Base-by-base conservation (phyloP, 1,140 invertebrate species). In the Zaprionus lachaisei region DNA sequence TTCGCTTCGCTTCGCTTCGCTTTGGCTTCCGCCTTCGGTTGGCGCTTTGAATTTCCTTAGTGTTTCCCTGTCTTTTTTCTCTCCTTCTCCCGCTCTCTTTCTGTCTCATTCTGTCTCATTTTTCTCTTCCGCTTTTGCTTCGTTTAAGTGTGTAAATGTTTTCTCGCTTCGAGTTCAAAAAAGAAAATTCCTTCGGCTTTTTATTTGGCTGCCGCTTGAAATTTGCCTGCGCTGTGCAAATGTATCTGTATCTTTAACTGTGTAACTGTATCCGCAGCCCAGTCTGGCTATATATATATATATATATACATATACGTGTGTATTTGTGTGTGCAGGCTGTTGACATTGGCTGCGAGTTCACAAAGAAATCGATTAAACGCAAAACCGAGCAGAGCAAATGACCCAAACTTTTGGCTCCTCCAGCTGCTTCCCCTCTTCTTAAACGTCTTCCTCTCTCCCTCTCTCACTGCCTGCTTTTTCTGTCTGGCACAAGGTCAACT, bases 301-400 rank as follows among this genome's bases (percentile, higher is more conserved):
- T 58, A n/a, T 44, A 24, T 51, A n/a, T n/a, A n/a, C n/a, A n/a
- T n/a, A 12, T 54, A 6, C 58, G 57, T 56, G 11, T 44, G 11
- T n/a, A 20, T 62, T 22, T 69, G 4, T 41, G 11, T 66, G 20
- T 66, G 41, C 37, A 74, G 77, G 67, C 77, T 79, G 77, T 79
- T 79, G 77, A 79, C 77, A 79, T 79, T 79, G 77, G 72, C 66
- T 79, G 62, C 72, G 61, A 76, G 73, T 76, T 76, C 71, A 75
- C 72, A 75, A 79, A 71, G 54, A 71, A 79, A 79, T 76, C 77
- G 77, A 79, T 79, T 79, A 79, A 79, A 71, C 73, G 61, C 49
- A 65, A 76, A 67, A 67, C 56, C 60, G 38, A 41, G 38, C 38
- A 62, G 71, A 77, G 71, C 62, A 75, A 75, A 75, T 75, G 72